A percentile compares a stretch with the other conserved stretches of the same genome.
phyloP scores from a whole-genome alignment of 1,140 invertebrate species.

The Armadillidium nasatum region DNA sequence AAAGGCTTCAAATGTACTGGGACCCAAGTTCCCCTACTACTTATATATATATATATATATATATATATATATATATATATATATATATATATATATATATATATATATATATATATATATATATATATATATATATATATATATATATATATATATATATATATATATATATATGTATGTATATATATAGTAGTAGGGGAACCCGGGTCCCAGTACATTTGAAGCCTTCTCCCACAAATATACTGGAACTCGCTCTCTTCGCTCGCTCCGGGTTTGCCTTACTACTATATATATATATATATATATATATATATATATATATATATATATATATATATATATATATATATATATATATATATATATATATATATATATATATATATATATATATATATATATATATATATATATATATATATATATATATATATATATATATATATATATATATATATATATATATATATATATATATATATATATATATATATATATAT shows the following conservation, averaged over 20 bases:
- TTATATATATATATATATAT: conserved; percentile 8
- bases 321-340: conserved; percentile 25
- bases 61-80: conserved; percentile 25
- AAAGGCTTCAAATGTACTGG: too few species aligned
- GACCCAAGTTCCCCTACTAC: too few species aligned
- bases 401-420: conserved; percentile 22
- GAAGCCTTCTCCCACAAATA: too few species aligned
- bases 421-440: conserved; percentile 23
- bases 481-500: conserved; percentile 12
- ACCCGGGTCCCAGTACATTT: too few species aligned
- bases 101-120: conserved; percentile 24
- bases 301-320: conserved; percentile 19
- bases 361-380: conserved; percentile 24
- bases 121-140: not conserved
- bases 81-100: conserved; percentile 27
- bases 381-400: conserved; percentile 17
- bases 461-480: conserved; percentile 17
- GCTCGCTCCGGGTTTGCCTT: too few species aligned
- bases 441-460: conserved; percentile 18
- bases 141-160: too few species aligned
- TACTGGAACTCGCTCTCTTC: too few species aligned
- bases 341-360: conserved; percentile 25
- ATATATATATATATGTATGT: too few species aligned
- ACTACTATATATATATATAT: too few species aligned
- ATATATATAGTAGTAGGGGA: too few species aligned